Evolutionary conservation across 2,113 vertebrate genomes (phyloP).

Genomic region (Pseudonaja textilis): DNA sequence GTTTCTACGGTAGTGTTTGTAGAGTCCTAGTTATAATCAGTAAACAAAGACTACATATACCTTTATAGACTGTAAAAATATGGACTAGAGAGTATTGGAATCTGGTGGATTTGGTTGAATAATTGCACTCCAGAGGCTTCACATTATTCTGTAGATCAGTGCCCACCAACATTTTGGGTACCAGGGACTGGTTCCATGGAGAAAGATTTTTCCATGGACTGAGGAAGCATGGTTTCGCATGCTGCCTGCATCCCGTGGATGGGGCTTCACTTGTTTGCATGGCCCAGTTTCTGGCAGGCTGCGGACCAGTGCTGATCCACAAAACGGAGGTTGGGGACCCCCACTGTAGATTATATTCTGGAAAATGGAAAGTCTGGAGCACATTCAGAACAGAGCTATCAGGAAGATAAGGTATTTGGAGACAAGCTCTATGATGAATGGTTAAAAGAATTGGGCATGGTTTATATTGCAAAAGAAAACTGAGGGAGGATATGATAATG

Average conservation of each 20-base stretch:
- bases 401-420: not conserved
- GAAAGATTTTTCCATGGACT: too few relatives aligned
- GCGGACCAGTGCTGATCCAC: too few relatives aligned
- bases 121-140: not conserved
- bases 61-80: not conserved
- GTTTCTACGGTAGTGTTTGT: not conserved
- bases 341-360: not conserved
- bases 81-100: not conserved
- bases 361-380: not conserved
- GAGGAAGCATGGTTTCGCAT: too few relatives aligned
- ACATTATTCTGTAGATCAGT: not conserved
- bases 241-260: too few relatives aligned
- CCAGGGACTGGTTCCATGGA: too few relatives aligned
- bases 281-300: too few relatives aligned
- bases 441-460: not conserved
- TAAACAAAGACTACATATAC: not conserved
- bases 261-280: too few relatives aligned
- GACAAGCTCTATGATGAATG: not conserved
- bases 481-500: not conserved
- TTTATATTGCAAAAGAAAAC: not conserved
- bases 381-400: not conserved
- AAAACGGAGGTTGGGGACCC: too few relatives aligned
- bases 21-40: not conserved
- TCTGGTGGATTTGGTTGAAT: not conserved
- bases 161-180: too few relatives aligned